Percentiles rank a stretch among this genome's conserved stretches.
Evolutionary conservation across 1,140 invertebrate genomes (phyloP).

Genomic region (Bactericera cockerelli): DNA sequence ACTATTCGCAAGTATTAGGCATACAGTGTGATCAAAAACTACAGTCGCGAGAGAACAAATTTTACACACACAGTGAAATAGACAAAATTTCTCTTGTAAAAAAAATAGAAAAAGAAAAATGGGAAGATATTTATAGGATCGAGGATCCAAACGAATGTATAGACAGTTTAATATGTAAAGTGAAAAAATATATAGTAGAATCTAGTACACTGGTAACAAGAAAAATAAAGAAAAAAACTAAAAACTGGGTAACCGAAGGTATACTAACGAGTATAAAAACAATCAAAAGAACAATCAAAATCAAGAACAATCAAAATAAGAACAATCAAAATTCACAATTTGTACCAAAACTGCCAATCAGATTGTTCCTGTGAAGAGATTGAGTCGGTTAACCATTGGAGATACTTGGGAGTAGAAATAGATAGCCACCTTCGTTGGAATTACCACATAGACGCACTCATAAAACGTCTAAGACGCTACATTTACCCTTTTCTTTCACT

Average conservation of each 20-base stretch:
- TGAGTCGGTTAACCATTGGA: not conserved
- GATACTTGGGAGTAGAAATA: not conserved
- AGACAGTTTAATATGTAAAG: not conserved
- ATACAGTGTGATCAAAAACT: not conserved
- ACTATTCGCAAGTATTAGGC: not conserved
- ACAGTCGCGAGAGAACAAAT: too few species aligned
- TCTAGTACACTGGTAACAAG: not conserved
- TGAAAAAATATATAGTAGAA: not conserved
- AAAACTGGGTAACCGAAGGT: not conserved
- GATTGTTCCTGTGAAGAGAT: not conserved
- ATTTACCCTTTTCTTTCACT: not conserved
- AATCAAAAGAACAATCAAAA: not conserved
- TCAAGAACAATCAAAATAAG: not conserved
- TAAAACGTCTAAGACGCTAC: not conserved
- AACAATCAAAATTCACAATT: too few species aligned
- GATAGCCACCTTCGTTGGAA: not conserved
- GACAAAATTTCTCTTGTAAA: not conserved
- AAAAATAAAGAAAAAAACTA: not conserved
- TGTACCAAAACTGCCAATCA: too few species aligned
- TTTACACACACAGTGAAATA: not conserved
- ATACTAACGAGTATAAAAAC: not conserved
- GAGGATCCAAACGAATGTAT: not conserved
- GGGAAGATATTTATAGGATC: not conserved
- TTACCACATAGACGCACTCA: not conserved
- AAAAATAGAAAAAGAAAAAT: not conserved